Evolutionary conservation across 2,113 vertebrate genomes (phyloP), one percentile per base, ranked within the genome.

Genomic region (Damaliscus lunatus): DNA sequence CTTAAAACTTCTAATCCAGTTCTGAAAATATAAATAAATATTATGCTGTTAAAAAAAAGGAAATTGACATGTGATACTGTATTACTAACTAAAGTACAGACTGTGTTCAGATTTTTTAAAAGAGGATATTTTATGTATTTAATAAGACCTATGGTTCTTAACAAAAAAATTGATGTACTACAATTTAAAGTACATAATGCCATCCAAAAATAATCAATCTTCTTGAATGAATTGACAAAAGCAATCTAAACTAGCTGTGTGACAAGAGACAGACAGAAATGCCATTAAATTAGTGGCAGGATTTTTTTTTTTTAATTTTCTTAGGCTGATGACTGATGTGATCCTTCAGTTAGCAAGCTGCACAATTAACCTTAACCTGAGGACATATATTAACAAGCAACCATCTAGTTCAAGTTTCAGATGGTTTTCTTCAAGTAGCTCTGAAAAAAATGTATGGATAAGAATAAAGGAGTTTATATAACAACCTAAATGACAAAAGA

Each of bases 371-470:
- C 62, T 77, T 98, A 62, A 96, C 80, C 80, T 77, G 64, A 97
- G 84, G 96, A 92, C 52, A 83, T 74, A 10, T 67, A 94, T 71
- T 96, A 97, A 96, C n/a, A 95, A 94, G 88, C 90, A 77, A 3
- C 11, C 15, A 52, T 90, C 71, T 23, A 25, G 12, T 64, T 90
- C n/a, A 40, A 6, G 13, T 81, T 93, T 93, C 29, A 92, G 40
- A 90, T 81, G 6, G 1, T 67, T 31, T 86, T 90, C 46, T 88
- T 67, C 46, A 88, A 33, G 4, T 52, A 3, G 9, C 88, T 64
- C 0, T 86, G 55, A 7, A 31, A n/a, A 52, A 62, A 53, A 43
- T n/a, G 12, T 62, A 48, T 50, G 21, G 9, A 2, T 64, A 40
- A n/a, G 33, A 96, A 90, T 83, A 87, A 77, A 82, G 33, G 46